Conservation (phyloP, 2,113 vertebrate species). For the Thinocorus orbignyianus region DNA sequence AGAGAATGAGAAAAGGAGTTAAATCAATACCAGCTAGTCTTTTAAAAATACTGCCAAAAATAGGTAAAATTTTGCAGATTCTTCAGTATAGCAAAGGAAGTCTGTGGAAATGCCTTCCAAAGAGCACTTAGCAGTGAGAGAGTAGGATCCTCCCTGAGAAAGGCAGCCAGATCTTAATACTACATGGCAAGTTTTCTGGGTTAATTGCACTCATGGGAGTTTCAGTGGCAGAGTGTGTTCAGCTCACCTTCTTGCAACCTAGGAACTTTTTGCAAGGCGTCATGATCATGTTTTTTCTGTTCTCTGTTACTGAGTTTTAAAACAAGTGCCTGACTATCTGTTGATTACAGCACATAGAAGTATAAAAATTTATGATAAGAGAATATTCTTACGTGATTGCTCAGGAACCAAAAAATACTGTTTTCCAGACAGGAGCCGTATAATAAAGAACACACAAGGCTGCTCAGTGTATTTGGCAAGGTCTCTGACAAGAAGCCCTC, state of each 20-base stretch:
- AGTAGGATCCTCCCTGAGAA: neutral
- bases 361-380: neutral
- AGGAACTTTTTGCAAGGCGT: neutral
- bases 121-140: neutral
- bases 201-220: neutral
- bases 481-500: neutral
- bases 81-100: neutral
- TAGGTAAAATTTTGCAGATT: neutral
- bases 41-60: neutral
- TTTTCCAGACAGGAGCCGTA: neutral
- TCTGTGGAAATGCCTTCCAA: neutral
- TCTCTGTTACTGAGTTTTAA: neutral
- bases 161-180: neutral
- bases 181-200: neutral
- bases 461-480: neutral
- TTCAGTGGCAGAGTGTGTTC: neutral
- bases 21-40: neutral
- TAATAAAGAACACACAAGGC: neutral
- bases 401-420: neutral
- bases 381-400: neutral
- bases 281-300: neutral
- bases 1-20: neutral
- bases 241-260: neutral
- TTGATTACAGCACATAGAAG: neutral
- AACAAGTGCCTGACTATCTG: neutral